Base-by-base conservation (phyloP, 2,888 invertebrate species). In the Neoscelio sp. region DNA sequence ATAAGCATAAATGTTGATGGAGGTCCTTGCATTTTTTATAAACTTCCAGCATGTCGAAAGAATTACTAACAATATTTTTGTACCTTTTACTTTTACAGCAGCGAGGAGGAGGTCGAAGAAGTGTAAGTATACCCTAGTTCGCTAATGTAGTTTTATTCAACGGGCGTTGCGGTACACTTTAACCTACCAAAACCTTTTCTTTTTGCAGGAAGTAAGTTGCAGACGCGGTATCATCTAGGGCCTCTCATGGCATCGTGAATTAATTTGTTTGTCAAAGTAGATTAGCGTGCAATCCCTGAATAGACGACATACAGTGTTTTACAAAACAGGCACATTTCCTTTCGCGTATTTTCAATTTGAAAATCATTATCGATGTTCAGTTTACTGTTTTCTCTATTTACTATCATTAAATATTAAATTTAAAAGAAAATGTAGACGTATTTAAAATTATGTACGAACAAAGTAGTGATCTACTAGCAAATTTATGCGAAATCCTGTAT, bases 41-140 rank as follows among this genome's bases (percentile, higher is more conserved):
- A 54, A 54, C 30, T 26, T 50, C 13, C 30, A 44, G 71, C 71
- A 74, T 77, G 75, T 42, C 20, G 6, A 56, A 33, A 12, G 26
- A 50, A 50, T 81, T 52, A 85, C 84, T 87, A 87, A 87, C 85
- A 74, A 62, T 42, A 77, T 71, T 82, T 79, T 60, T 85, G 82
- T 86, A 83, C 83, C 82, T 71, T 83, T 85, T 89, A 87, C 84
- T 89, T 87, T 91, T 91, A 79, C 91, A 91, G 93, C 91, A 93
- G 93, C 91, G 93, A 93, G 90, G 95, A 95, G 92, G 95, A 95
- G 94, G 94, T 94, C 88, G 94, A 94, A 92, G 95, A 95, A 94
- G 94, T 95, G 95, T 95, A 94, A 95, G 95, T 95, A 86, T 89
- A 75, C 65, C 68, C 75, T 77, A 81, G 38, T 77, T 80, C 7